Base-by-base conservation (phyloP, 2,797 vertebrate genomes). In the Dicrostonyx torquatus region DNA sequence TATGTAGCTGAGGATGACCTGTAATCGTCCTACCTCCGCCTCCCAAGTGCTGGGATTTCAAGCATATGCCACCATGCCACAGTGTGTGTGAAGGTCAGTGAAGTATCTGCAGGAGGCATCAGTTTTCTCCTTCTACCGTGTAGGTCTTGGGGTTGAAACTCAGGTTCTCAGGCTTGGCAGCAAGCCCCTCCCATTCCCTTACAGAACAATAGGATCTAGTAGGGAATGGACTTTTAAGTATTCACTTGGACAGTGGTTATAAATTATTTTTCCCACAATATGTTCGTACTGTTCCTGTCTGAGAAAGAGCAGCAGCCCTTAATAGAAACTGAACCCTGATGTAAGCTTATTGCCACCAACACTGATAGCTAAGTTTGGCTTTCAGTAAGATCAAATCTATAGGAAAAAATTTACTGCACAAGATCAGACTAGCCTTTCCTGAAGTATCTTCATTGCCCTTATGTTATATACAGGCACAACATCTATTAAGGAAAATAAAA, bases 361-460 rank as follows among this genome's bases (percentile, higher is more conserved):
- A 62, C 73, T 87, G 17, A 68, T 22, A 90, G 29, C 22, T 84
- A 78, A 48, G 73, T 92, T 50, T 89, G 48, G 50, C 72, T 82
- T 94, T 90, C 58, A 80, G 45, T 76, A 89, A 93, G 80, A 80
- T 40, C 73, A 72, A 68, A 82, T 84, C 6, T 66, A 3, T 53
- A 82, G 43, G 24, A 64, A 72, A 88, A 88, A 62, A 0, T 34
- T 76, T 87, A 26, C 94, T 82, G 79, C 48, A 83, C 48, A 11
- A 86, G 26, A 43, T 66, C 53, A 68, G 8, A 73, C 31, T 82
- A 73, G 15, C 43, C n/a, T 87, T 68, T 79, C 72, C 2, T 48
- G 20, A 95, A 77, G 43, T 72, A 48, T 90, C 95, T 94, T 89
- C 50, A 93, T 9, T 90, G 64, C 26, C 64, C 37, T 88, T 34